These are phyloP conservation scores for Drosophila leonis DNA, from an alignment of 2,888 invertebrate genomes.

Conservation along the genomic window DNA sequence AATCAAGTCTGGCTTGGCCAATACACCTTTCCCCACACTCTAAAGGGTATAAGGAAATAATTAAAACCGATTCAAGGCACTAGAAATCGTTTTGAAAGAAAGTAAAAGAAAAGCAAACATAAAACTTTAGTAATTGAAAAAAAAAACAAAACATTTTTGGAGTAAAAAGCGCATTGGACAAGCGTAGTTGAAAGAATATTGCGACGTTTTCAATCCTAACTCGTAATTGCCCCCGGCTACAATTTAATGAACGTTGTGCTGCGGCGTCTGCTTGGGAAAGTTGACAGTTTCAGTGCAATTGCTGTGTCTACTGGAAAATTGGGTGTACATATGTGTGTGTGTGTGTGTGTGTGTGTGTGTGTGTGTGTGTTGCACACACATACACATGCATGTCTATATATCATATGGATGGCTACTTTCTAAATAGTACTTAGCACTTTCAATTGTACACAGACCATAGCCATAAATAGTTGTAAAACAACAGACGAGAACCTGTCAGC, in stretches of 20 bases:
- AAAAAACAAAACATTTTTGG: conserved; percentile 19
- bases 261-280: conserved; percentile 59
- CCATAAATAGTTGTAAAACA: conserved; percentile 29
- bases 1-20: neutral
- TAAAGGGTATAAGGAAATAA: conserved; percentile 37
- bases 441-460: conserved; percentile 52
- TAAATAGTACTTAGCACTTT: conserved; percentile 81
- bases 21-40: neutral
- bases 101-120: conserved; percentile 55
- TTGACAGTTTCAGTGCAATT: conserved; percentile 74
- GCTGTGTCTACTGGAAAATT: conserved; percentile 47
- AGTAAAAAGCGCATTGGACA: conserved; percentile 27
- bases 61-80: conserved; percentile 12
- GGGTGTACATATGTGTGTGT: conserved; percentile 30
- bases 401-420: conserved; percentile 60
- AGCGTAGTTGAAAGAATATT: conserved; percentile 54
- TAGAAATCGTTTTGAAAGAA: conserved; percentile 46
- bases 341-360: conserved; percentile 1
- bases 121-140: neutral
- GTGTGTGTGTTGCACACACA: neutral
- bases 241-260: conserved; percentile 43
- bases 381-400: neutral
- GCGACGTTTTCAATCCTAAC: conserved; percentile 43
- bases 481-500: conserved; percentile 55
- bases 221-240: conserved; percentile 48